Evolutionary conservation across 2,113 vertebrate genomes (phyloP), one percentile per base, ranked within the genome.

Genomic region (Gymnocephalus cernua): DNA sequence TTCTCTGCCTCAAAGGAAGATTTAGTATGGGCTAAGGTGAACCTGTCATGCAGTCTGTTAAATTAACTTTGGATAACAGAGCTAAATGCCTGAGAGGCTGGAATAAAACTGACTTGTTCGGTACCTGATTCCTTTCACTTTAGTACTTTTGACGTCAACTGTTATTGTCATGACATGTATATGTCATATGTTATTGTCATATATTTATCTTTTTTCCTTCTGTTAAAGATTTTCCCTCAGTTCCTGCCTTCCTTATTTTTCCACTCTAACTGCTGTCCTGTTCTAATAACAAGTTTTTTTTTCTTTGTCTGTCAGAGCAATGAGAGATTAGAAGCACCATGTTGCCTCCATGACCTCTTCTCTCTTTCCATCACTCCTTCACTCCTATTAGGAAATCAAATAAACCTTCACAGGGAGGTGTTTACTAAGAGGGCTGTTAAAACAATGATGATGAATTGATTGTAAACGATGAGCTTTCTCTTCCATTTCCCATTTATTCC

Each of bases 341-440:
- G 14, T 59, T 51, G 57, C 69, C 45, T 83, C 19, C 18, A 45
- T 80, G 67, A 72, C 41, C 80, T 63, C 79, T 16, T 73, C 35
- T 80, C 35, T 77, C 59, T 67, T 19, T 66, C 54, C 45, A 23
- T 72, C 65, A 41, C 32, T 76, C 44, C 44, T 32, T 59, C 65
- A 45, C 27, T 70, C 38, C 38, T 54, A 61, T 58, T 44, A 53
- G 48, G 47, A 69, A 75, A 82, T 75, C 71, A 84, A 82, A 86
- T 82, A 86, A 89, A 77, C 73, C 65, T 66, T 72, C 61, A 16
- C n/a, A 57, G 58, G 51, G 53, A 59, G 38, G 54, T 87, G 73
- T 83, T 84, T 85, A 92, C 70, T 47, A 25, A 76, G 65, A 75
- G 66, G 35, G 61, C 67, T 58, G 57, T 64, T 83, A 56, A 83